These are phyloP conservation scores for Tenthredo notha DNA, from an alignment of 2,888 invertebrate genomes.

Conservation along the genomic window DNA sequence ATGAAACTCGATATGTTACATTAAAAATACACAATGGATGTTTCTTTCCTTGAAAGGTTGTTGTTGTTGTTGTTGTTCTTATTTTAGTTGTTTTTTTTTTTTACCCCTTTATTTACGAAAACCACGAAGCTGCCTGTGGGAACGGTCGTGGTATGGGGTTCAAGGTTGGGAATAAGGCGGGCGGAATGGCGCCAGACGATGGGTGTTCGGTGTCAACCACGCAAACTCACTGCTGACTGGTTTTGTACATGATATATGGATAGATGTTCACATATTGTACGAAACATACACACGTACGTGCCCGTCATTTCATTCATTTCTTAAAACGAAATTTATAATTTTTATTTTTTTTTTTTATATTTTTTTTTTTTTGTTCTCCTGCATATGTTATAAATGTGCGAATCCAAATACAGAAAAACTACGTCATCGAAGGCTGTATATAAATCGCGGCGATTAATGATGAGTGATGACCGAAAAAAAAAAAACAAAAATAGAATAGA, in stretches of 20 bases:
- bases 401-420: conserved; percentile 2
- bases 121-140: conserved; percentile 21
- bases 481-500: not conserved
- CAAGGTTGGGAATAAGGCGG: conserved; percentile 27
- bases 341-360: not conserved
- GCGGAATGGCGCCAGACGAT: conserved; percentile 28
- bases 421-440: not conserved
- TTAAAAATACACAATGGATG: not conserved
- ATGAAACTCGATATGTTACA: not conserved
- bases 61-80: no score
- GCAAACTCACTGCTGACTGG: conserved; percentile 31
- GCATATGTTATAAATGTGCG: no score
- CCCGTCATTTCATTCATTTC: not conserved
- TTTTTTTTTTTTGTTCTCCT: not conserved
- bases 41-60: not conserved
- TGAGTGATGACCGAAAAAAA: not conserved
- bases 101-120: not conserved
- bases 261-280: not conserved
- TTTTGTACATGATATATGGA: conserved; percentile 16
- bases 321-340: conserved; percentile 10
- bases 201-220: conserved; percentile 42
- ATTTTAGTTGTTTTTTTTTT: not conserved
- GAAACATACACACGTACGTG: not conserved
- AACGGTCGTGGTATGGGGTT: conserved; percentile 30
- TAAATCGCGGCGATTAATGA: not conserved